Percentiles rank a stretch among this genome's conserved stretches.
phyloP scores from a whole-genome alignment of 2,797 vertebrate species.

The Xyrichtys novacula region DNA sequence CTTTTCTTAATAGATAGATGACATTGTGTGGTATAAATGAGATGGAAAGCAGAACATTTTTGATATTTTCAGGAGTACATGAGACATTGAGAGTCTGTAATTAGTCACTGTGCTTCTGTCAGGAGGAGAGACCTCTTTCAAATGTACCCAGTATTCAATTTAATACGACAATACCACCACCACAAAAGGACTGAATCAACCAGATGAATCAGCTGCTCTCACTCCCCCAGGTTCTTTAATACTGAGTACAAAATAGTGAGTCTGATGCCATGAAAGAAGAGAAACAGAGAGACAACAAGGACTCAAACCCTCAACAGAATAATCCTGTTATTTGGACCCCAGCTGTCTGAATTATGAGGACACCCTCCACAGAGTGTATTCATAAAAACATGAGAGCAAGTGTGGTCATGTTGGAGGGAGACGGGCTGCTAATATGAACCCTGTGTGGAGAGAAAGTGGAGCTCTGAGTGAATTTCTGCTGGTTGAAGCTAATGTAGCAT shows the following conservation, averaged over 20 bases:
- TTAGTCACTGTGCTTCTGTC: neutral
- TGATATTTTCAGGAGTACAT: neutral
- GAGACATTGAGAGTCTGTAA: neutral
- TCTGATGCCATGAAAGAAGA: neutral
- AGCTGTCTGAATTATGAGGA: conserved; percentile 29
- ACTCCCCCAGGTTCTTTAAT: neutral
- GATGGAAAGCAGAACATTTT: neutral
- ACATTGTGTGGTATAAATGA: too few species aligned
- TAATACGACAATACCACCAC: neutral
- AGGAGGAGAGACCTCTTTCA: neutral
- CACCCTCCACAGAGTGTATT: conserved; percentile 22
- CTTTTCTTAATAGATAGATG: too few species aligned
- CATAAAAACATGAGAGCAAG: conserved; percentile 22
- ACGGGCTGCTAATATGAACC: conserved; percentile 49
- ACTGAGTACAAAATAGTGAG: neutral
- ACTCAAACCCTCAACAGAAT: conserved; percentile 15
- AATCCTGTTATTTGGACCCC: conserved; percentile 25
- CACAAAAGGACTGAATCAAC: neutral
- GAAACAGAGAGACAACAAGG: neutral
- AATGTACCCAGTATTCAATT: neutral
- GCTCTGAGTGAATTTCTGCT: conserved; percentile 47
- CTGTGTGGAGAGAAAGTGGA: conserved; percentile 46
- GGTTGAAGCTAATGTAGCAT: conserved; percentile 68
- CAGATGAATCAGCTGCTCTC: neutral
- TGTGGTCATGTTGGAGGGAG: conserved; percentile 42